Evolutionary conservation across 2,888 invertebrate species (phyloP).

Genomic region (Acrocyrtus sp.): DNA sequence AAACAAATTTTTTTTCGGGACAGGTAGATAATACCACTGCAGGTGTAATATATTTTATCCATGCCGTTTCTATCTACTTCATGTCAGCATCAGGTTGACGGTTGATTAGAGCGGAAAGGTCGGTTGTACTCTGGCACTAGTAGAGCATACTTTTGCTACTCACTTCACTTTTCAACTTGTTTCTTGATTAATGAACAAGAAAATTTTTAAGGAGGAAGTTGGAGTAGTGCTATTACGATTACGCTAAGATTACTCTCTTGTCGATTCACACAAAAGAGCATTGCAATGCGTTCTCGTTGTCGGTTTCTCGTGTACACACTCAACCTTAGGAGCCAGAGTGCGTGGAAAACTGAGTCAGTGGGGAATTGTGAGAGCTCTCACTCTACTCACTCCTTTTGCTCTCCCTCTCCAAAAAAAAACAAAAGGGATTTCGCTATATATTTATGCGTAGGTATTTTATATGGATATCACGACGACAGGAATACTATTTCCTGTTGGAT

Average conservation of each 20-base stretch:
- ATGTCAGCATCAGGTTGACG: constrained; percentile 40
- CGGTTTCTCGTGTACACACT: constrained; percentile 12
- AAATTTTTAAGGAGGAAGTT: too few species aligned
- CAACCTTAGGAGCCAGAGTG: neutral
- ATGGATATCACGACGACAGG: constrained; percentile 46
- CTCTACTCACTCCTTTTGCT: neutral
- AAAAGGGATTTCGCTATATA: constrained; percentile 19
- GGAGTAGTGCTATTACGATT: too few species aligned
- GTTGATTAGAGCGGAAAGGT: constrained; percentile 53
- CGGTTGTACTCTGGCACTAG: too few species aligned
- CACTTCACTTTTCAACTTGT: neutral
- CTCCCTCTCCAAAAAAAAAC: too few species aligned
- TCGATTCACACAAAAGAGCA: too few species aligned
- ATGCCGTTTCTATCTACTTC: too few species aligned
- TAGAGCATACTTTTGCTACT: constrained; percentile 1
- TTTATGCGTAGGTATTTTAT: constrained; percentile 18
- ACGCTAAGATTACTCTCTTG: too few species aligned
- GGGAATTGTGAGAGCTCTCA: constrained; percentile 42
- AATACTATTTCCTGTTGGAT: constrained; percentile 51
- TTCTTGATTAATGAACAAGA: constrained; percentile 48
- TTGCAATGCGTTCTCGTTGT: constrained; percentile 13
- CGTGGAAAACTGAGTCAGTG: constrained; percentile 51
- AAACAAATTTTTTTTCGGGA: constrained; percentile 2
- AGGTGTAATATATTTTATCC: too few species aligned
- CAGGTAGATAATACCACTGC: too few species aligned